Evolutionary conservation across 2,888 invertebrate species (phyloP).

Genomic region (Diarsia mendica): DNA sequence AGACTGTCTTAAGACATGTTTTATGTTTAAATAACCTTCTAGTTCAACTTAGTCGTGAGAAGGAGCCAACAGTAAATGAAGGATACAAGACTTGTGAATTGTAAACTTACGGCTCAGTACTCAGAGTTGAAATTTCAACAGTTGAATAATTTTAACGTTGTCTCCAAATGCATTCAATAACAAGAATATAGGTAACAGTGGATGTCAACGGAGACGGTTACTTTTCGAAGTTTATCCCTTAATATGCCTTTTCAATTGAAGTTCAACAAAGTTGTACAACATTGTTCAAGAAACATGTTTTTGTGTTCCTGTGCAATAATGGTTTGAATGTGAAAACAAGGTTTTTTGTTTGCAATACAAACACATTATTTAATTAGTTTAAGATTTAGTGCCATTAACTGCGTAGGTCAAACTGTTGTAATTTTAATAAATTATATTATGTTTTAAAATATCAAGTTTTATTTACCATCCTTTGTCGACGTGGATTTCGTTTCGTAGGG

Average conservation of each 20-base stretch:
- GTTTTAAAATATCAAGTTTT: conserved; percentile 31
- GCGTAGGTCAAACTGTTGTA: conserved; percentile 59
- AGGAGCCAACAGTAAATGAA: too few relatives aligned
- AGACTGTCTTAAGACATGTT: not conserved
- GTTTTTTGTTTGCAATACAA: conserved; percentile 8
- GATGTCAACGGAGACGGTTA: too few relatives aligned
- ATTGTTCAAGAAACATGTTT: not conserved
- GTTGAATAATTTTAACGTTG: not conserved
- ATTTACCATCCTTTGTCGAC: not conserved
- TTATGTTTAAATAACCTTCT: too few relatives aligned
- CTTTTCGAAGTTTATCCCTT: too few relatives aligned
- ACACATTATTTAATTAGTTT: conserved; percentile 30
- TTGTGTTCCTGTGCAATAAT: not conserved
- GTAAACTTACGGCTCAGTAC: too few relatives aligned
- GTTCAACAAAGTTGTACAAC: not conserved
- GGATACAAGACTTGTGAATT: too few relatives aligned
- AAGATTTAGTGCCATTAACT: conserved; percentile 60
- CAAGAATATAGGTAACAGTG: not conserved
- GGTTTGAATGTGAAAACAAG: too few relatives aligned
- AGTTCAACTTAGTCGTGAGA: too few relatives aligned
- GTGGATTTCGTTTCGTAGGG: not conserved
- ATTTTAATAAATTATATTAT: conserved; percentile 53
- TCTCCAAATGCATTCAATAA: not conserved
- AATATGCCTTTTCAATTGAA: not conserved
- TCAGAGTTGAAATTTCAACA: too few relatives aligned